phyloP scores from a whole-genome alignment of 2,797 vertebrate genomes.

The Phoebastria nigripes region DNA sequence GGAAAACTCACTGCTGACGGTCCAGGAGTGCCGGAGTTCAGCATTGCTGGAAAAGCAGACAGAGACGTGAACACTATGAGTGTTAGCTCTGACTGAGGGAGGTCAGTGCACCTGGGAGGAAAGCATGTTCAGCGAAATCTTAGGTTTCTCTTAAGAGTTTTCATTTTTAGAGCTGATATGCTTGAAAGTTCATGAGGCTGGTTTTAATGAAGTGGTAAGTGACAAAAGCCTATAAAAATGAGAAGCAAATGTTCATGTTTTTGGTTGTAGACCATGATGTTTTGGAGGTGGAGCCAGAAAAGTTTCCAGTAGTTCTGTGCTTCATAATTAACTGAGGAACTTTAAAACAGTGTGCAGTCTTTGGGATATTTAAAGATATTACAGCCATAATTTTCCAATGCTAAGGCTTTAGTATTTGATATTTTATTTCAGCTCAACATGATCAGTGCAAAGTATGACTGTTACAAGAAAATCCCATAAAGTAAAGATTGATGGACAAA shows the following conservation, averaged over 20 bases:
- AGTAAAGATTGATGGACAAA: not conserved
- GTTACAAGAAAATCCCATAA: not conserved
- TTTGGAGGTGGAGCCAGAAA: not conserved
- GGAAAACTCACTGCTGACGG: not conserved
- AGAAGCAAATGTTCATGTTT: not conserved
- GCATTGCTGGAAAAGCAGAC: not conserved
- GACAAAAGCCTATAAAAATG: not conserved
- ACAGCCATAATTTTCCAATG: not conserved
- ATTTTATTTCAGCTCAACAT: not conserved
- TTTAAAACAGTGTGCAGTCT: not conserved
- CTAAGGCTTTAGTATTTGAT: not conserved
- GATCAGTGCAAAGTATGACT: not conserved
- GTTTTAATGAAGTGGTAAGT: not conserved
- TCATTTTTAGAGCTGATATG: not conserved
- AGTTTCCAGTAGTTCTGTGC: not conserved
- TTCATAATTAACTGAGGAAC: not conserved
- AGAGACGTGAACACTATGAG: rapidly evolving
- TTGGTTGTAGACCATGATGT: not conserved
- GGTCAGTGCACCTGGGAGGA: not conserved
- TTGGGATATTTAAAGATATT: not conserved
- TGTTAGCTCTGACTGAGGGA: not conserved
- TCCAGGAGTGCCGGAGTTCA: not conserved
- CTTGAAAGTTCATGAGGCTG: not conserved
- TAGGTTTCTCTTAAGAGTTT: not conserved
- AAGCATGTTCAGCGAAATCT: not conserved